These are phyloP conservation scores for Deladenus siricidicola DNA, from an alignment of 2,888 invertebrate species.

Conservation along the genomic window DNA sequence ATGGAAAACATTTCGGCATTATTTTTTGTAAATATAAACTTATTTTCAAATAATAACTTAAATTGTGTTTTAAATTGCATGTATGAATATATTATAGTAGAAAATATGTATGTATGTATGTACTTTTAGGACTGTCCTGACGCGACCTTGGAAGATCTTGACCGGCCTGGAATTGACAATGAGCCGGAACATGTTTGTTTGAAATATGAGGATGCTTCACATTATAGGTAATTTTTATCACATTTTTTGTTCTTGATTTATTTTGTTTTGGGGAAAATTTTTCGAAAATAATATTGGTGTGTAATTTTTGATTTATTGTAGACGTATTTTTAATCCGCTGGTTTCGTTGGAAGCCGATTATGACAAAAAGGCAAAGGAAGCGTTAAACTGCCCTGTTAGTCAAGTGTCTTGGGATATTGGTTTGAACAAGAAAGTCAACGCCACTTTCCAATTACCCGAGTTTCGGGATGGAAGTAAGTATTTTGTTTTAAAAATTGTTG, in stretches of 20 bases:
- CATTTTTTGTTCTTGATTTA: too few species aligned
- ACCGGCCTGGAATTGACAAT: conserved; percentile 93
- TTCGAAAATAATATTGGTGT: too few species aligned
- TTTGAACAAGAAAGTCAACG: conserved; percentile 91
- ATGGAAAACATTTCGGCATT: too few species aligned
- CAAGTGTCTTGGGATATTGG: conserved; percentile 98
- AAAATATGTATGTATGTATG: too few species aligned
- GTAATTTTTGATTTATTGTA: conserved; percentile 52
- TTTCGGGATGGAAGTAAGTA: conserved; percentile 69
- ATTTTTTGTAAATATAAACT: too few species aligned
- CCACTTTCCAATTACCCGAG: conserved; percentile 91
- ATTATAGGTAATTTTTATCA: conserved; percentile 62
- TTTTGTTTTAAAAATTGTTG: neutral
- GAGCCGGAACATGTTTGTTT: conserved; percentile 82
- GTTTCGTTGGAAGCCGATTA: conserved; percentile 96
- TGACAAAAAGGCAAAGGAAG: conserved; percentile 87
- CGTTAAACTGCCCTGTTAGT: conserved; percentile 81
- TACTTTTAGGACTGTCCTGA: conserved; percentile 74
- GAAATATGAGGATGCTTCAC: conserved; percentile 91
- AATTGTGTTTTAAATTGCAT: too few species aligned
- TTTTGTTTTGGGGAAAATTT: neutral
- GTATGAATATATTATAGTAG: too few species aligned
- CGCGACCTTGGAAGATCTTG: conserved; percentile 92
- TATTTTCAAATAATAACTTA: too few species aligned
- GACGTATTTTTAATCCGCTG: conserved; percentile 91